These are phyloP conservation scores for Oreochromis niloticus DNA, from an alignment of 2,113 vertebrate genomes.

Conservation along the genomic window DNA sequence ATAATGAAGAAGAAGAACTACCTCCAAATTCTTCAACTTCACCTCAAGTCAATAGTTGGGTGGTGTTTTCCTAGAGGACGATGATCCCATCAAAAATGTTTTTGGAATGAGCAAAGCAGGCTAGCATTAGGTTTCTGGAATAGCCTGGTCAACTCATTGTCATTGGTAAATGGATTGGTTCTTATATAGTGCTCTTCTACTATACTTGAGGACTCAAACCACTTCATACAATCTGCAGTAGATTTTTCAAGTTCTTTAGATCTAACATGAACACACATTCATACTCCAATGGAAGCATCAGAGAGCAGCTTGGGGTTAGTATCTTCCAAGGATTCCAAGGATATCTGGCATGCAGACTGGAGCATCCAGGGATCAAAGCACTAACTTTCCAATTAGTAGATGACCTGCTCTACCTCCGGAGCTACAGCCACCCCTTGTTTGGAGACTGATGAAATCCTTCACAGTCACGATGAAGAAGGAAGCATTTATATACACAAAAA, in stretches of 20 bases:
- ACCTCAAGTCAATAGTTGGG: neutral
- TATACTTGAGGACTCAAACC: neutral
- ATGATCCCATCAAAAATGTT: neutral
- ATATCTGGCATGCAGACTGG: neutral
- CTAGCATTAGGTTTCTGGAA: neutral
- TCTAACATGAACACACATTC: neutral
- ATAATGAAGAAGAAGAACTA: neutral
- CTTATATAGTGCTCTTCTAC: neutral
- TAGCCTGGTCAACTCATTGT: neutral
- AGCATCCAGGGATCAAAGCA: neutral
- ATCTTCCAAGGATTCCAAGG: neutral
- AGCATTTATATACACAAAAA: neutral
- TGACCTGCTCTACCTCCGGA: neutral
- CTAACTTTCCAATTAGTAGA: neutral
- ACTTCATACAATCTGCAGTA: neutral
- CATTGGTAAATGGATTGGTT: neutral
- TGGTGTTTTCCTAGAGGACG: rapidly evolving
- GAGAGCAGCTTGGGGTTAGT: neutral
- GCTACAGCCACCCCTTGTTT: neutral
- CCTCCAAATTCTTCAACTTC: neutral
- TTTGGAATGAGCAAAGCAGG: neutral
- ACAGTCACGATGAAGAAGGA: neutral
- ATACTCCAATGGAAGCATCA: neutral
- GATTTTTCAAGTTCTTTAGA: neutral
- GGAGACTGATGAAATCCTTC: neutral